Percentiles rank a stretch among this genome's conserved stretches.
These are phyloP conservation scores for Anthopleura xanthogrammica DNA, from an alignment of 92 coral and sea anemone genomes.

Conservation along the genomic window DNA sequence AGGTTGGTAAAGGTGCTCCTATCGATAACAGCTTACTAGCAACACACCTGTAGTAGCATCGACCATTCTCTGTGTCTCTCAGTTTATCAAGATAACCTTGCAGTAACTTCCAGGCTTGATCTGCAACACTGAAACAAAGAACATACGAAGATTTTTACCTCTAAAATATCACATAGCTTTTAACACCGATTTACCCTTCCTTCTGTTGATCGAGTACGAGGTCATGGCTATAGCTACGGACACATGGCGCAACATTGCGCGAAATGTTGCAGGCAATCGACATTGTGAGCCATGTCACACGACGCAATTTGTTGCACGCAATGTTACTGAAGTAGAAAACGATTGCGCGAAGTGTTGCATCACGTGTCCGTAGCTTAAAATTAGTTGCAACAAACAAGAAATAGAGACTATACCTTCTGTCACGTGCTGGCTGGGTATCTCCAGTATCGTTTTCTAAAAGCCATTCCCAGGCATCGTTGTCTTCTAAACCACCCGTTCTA, in stretches of 20 bases:
- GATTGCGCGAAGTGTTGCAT: too few relatives aligned
- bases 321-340: too few relatives aligned
- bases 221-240: too few relatives aligned
- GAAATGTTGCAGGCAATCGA: too few relatives aligned
- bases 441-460: conserved; percentile 76
- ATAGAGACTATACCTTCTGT: conserved; percentile 47
- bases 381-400: too few relatives aligned
- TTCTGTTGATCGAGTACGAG: too few relatives aligned
- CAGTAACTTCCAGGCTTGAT: conserved; percentile 93
- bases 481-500: conserved; percentile 35
- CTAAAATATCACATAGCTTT: background rate
- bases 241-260: too few relatives aligned
- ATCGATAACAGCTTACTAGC: conserved; percentile 79
- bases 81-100: conserved; percentile 73
- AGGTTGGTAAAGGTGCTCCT: conserved; percentile 88
- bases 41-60: conserved; percentile 80
- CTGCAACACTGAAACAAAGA: conserved; percentile 59
- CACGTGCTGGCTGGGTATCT: conserved; percentile 58
- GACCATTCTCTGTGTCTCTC: conserved; percentile 57
- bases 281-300: too few relatives aligned
- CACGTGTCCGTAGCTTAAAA: too few relatives aligned
- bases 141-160: background rate
- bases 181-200: background rate
- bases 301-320: too few relatives aligned
- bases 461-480: conserved; percentile 83